A percentile compares a stretch with the other conserved stretches of the same genome.
Evolutionary conservation across 2,888 invertebrate genomes (phyloP).

Genomic region (Zygothrica quintamaculata): DNA sequence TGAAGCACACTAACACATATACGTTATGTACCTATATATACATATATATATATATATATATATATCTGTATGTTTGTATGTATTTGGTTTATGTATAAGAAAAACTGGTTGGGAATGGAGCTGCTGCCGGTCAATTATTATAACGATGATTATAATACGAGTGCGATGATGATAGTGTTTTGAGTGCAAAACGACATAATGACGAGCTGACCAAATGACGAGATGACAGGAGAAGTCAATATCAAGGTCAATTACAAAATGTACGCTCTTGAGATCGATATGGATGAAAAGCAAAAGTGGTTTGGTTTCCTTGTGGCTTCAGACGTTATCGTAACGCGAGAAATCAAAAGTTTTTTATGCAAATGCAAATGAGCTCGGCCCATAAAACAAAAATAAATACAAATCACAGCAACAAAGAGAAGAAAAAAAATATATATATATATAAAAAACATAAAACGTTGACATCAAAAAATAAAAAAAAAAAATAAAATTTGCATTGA

Average conservation of each 20-base stretch:
- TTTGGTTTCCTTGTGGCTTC: conserved; percentile 43
- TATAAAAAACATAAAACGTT: no score
- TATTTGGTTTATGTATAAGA: conserved; percentile 4
- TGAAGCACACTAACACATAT: conserved; percentile 12
- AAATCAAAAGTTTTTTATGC: conserved; percentile 72
- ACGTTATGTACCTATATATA: conserved; percentile 2
- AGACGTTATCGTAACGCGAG: conserved; percentile 26
- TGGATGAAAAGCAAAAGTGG: conserved; percentile 46
- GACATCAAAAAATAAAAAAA: conserved; percentile 56
- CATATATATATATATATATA: background rate
- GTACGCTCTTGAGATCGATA: conserved; percentile 34
- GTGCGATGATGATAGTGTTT: conserved; percentile 17
- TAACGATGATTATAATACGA: conserved; percentile 32
- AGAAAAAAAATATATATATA: no score
- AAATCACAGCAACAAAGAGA: no score
- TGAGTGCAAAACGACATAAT: conserved; percentile 11
- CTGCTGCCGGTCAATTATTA: conserved; percentile 53
- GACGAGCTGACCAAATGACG: background rate
- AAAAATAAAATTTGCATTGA: conserved; percentile 71
- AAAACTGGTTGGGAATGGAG: conserved; percentile 64
- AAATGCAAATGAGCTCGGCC: conserved; percentile 51
- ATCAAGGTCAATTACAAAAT: conserved; percentile 79
- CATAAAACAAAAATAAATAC: conserved; percentile 41
- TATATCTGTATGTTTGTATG: conserved; percentile 4
- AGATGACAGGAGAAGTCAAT: conserved; percentile 52